Conservation (phyloP, 2,888 invertebrate species). For the Sphaeridia pumilis region DNA sequence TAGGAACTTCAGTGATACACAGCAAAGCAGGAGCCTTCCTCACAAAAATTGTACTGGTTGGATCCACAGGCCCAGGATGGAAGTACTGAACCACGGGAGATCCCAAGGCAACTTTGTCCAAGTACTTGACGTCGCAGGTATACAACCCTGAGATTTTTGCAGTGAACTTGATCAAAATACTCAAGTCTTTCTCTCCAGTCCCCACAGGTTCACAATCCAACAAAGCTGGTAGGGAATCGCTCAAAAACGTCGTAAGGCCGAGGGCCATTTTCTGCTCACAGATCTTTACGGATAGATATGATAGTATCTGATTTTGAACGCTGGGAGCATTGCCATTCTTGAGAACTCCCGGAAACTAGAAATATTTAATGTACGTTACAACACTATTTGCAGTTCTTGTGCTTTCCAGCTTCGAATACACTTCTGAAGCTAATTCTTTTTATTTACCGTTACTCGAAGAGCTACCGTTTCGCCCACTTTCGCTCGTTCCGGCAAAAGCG, state of each 20-base stretch:
- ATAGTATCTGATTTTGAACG: conserved; percentile 3
- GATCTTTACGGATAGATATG: conserved; percentile 6
- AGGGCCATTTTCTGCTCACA: background rate
- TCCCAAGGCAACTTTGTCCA: conserved; percentile 40
- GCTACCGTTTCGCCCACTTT: conserved; percentile 32
- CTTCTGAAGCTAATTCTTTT: background rate
- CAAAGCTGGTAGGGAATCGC: conserved; percentile 37
- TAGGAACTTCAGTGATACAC: conserved; percentile 18
- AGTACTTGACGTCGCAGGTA: conserved; percentile 41
- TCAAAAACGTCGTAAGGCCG: conserved; percentile 1
- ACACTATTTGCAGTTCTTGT: conserved; percentile 2
- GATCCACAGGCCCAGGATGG: conserved; percentile 39
- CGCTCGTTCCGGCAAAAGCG: conserved; percentile 3
- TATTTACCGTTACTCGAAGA: conserved; percentile 25
- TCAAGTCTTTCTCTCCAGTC: conserved; percentile 39
- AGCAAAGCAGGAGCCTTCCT: conserved; percentile 29
- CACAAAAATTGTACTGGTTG: conserved; percentile 26
- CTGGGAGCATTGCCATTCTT: background rate
- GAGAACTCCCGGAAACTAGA: conserved; percentile 7
- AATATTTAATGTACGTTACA: background rate
- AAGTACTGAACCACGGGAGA: conserved; percentile 43
- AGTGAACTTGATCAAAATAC: conserved; percentile 41
- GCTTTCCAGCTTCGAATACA: background rate
- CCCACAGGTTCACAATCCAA: conserved; percentile 39
- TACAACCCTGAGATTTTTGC: conserved; percentile 43